Percentiles rank a stretch among this genome's conserved stretches.
These are phyloP conservation scores for Decapterus maruadsi DNA, from an alignment of 2,797 vertebrate species.

Conservation along the genomic window DNA sequence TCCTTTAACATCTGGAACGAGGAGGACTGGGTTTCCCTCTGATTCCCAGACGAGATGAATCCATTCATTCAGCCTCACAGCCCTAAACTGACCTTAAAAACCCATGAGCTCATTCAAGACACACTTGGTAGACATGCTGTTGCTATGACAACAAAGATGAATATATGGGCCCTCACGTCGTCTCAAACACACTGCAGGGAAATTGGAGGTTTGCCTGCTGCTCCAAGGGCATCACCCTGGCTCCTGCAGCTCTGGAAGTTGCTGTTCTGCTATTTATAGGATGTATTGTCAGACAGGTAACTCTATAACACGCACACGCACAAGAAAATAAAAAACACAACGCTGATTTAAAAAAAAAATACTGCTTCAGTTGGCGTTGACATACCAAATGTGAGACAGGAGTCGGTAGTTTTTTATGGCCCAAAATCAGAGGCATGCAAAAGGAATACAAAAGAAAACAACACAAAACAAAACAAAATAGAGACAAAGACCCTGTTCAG, in stretches of 20 bases:
- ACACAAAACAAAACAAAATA: neutral
- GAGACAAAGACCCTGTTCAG: neutral
- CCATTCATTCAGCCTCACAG: conserved; percentile 11
- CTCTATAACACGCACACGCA: neutral
- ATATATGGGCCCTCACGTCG: neutral
- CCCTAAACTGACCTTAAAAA: neutral
- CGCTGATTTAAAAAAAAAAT: conserved; percentile 1
- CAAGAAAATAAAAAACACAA: neutral
- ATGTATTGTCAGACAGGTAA: neutral
- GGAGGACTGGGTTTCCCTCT: neutral
- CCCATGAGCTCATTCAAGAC: conserved; percentile 7
- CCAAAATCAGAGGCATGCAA: neutral
- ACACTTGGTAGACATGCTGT: conserved; percentile 30
- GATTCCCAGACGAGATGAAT: neutral
- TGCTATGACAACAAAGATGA: conserved; percentile 41
- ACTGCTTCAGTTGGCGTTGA: neutral
- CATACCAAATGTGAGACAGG: neutral
- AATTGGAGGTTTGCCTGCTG: conserved; percentile 20
- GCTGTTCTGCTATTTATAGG: conserved; percentile 37
- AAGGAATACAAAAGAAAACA: too few relatives aligned
- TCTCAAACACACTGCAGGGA: neutral
- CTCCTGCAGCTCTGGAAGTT: conserved; percentile 25
- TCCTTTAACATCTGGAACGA: neutral
- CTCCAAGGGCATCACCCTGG: conserved; percentile 41
- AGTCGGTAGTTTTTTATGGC: neutral